These are phyloP conservation scores for Thermophis baileyi DNA, from an alignment of 2,113 vertebrate genomes.

Conservation along the genomic window DNA sequence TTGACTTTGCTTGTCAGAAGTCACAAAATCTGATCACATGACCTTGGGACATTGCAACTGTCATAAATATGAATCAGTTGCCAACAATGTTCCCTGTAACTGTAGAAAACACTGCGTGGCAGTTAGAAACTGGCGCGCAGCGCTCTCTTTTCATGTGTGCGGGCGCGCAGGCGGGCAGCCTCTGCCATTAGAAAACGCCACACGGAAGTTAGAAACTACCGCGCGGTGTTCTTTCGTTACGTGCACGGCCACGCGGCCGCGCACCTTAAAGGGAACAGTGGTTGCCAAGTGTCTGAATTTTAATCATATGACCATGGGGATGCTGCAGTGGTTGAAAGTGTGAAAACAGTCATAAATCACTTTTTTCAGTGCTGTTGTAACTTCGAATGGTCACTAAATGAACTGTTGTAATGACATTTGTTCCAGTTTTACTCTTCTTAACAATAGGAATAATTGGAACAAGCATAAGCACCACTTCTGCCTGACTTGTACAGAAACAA, in stretches of 20 bases:
- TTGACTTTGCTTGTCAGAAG: background rate
- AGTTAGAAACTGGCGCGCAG: no score
- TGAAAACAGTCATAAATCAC: background rate
- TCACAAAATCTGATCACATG: background rate
- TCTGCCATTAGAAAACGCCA: no score
- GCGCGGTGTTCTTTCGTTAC: no score
- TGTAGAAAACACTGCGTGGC: no score
- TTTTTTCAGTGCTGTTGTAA: background rate
- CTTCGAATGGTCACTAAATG: background rate
- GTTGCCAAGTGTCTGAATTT: background rate
- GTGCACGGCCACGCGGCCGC: no score
- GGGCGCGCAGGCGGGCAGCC: no score
- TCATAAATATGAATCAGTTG: background rate
- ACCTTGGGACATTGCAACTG: no score
- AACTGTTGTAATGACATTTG: background rate
- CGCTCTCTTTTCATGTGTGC: no score
- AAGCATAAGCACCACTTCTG: background rate
- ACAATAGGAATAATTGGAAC: background rate
- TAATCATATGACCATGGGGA: background rate
- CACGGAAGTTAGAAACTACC: no score
- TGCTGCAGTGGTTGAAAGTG: background rate
- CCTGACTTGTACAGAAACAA: background rate
- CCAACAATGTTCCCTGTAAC: no score
- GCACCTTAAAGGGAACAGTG: no score
- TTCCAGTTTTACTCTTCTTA: background rate